phyloP scores from a whole-genome alignment of 2,797 vertebrate genomes.

The Borostomias antarcticus region DNA sequence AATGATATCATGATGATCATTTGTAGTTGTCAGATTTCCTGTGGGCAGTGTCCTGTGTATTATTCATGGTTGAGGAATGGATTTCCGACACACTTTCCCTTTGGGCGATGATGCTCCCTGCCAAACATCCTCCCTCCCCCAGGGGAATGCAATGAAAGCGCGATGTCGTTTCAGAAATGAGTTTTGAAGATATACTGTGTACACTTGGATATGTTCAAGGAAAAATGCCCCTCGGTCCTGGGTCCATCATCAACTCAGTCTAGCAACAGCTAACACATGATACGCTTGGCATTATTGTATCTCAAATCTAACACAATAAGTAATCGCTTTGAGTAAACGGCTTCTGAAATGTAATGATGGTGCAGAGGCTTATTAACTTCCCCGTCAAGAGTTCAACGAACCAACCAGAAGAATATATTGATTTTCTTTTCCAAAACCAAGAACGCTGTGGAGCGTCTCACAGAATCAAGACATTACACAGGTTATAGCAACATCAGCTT shows the following conservation, averaged over 20 bases:
- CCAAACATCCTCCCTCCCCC: slow-evolving; percentile 35
- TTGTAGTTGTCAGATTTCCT: slow-evolving; percentile 49
- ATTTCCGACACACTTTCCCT: slow-evolving; percentile 25
- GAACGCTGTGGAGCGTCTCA: slow-evolving; percentile 51
- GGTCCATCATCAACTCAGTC: slow-evolving; percentile 62
- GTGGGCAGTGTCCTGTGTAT: slow-evolving; percentile 49
- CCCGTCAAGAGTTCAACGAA: slow-evolving; percentile 42
- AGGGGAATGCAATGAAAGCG: slow-evolving; percentile 56
- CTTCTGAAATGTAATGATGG: slow-evolving; percentile 49
- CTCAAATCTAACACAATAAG: slow-evolving; percentile 32
- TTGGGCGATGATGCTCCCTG: slow-evolving; percentile 43
- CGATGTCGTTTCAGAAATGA: slow-evolving; percentile 56
- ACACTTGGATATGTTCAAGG: slow-evolving; percentile 42
- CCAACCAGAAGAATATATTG: slow-evolving; percentile 49
- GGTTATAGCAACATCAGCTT: slow-evolving; percentile 56
- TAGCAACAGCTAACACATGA: slow-evolving; percentile 46
- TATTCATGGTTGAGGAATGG: slow-evolving; percentile 57
- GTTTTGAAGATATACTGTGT: slow-evolving; percentile 59
- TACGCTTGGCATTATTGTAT: slow-evolving; percentile 37
- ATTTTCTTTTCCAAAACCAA: slow-evolving; percentile 50
- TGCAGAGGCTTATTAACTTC: slow-evolving; percentile 45
- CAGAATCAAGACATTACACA: slow-evolving; percentile 68
- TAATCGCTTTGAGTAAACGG: slow-evolving; percentile 41
- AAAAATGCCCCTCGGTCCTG: slow-evolving; percentile 55
- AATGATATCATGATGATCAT: slow-evolving; percentile 53